phyloP scores from a whole-genome alignment of 1,140 invertebrate genomes.

The Caenorhabditis latens region DNA sequence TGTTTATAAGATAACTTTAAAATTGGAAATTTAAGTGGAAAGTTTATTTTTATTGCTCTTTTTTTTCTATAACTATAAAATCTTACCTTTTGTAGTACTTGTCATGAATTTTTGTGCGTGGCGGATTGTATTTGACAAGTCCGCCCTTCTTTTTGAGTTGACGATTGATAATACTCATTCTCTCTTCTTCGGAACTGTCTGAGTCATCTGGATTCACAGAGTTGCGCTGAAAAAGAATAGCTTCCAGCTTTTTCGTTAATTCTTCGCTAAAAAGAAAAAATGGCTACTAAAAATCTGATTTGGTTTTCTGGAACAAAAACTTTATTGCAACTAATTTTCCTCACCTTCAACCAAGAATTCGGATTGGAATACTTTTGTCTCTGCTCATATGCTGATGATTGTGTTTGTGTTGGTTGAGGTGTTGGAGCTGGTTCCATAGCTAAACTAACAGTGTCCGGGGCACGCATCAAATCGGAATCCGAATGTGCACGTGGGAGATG shows the following conservation, averaged over 20 bases:
- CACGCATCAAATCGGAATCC: slow-evolving; percentile 26
- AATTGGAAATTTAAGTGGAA: neutral
- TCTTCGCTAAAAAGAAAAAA: no score
- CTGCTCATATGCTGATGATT: neutral
- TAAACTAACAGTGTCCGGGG: neutral
- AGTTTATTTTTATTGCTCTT: neutral
- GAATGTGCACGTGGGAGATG: neutral
- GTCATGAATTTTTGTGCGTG: slow-evolving; percentile 37
- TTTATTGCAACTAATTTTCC: neutral
- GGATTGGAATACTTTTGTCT: neutral
- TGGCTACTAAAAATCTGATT: no score
- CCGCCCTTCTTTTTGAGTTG: slow-evolving; percentile 58
- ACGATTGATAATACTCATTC: slow-evolving; percentile 25
- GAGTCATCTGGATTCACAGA: slow-evolving; percentile 32
- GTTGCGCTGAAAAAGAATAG: slow-evolving; percentile 5
- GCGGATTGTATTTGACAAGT: slow-evolving; percentile 58
- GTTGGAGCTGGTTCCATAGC: neutral
- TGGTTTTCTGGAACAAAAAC: no score
- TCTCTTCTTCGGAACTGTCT: slow-evolving; percentile 36
- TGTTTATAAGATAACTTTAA: neutral
- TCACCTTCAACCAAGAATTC: slow-evolving; percentile 29
- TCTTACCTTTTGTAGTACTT: slow-evolving; percentile 51
- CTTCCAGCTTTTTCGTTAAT: neutral
- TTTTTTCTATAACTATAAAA: neutral
- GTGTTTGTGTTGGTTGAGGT: neutral